phyloP scores from a whole-genome alignment of 2,113 vertebrate genomes.

The Rhinoptilus africanus region DNA sequence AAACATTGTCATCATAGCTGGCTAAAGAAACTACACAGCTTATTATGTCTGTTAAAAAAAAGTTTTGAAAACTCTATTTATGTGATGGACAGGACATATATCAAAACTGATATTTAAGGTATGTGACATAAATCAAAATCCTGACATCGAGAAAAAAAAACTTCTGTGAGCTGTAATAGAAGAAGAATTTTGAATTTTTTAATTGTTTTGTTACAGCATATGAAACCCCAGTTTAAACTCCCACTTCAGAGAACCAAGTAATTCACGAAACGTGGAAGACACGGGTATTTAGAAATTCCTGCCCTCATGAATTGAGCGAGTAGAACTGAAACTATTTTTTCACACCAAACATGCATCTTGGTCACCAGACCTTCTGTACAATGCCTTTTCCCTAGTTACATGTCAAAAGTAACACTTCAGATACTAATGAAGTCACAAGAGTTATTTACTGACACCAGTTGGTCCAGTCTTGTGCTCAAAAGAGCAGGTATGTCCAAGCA shows the following conservation, averaged over 20 bases:
- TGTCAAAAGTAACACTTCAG: background rate
- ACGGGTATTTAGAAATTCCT: background rate
- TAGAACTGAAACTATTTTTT: background rate
- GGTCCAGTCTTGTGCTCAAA: background rate
- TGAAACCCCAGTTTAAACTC: background rate
- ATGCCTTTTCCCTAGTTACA: background rate
- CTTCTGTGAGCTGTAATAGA: background rate
- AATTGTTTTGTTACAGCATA: background rate
- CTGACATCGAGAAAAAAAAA: background rate
- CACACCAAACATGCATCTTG: accelerated
- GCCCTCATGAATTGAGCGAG: accelerated
- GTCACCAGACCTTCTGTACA: background rate
- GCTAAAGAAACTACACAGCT: background rate
- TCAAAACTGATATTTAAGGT: background rate
- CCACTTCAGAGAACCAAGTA: background rate
- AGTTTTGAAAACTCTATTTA: background rate
- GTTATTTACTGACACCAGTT: background rate
- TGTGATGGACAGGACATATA: background rate
- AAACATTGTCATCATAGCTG: accelerated
- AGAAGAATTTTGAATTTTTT: background rate
- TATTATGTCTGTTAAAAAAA: background rate
- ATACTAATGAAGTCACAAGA: background rate
- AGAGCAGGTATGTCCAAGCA: background rate
- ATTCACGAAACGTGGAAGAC: background rate
- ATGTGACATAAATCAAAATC: background rate